A percentile compares a stretch with the other conserved stretches of the same genome.
Conservation (phyloP, 1,140 invertebrate species). For the Musca vetustissima region DNA sequence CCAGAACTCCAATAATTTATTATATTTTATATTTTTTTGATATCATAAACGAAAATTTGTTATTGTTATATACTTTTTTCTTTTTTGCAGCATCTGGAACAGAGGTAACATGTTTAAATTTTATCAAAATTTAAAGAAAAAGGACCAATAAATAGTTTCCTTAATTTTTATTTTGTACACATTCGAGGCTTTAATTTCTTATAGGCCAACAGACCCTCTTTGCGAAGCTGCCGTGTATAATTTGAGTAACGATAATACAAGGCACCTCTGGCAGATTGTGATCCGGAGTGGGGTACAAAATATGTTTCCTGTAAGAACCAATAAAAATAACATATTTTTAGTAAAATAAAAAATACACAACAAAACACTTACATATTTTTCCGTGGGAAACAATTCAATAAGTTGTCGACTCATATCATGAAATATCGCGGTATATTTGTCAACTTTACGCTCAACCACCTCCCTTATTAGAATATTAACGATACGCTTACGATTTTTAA, state of each 20-base stretch:
- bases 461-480: slow-evolving; percentile 4
- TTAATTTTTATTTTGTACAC: background rate
- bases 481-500: slow-evolving; percentile 18
- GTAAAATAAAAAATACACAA: too few relatives aligned
- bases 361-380: slow-evolving; percentile 11
- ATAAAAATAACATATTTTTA: background rate
- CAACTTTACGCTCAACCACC: background rate
- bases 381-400: slow-evolving; percentile 3
- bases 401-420: slow-evolving; percentile 5
- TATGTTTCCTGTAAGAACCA: slow-evolving; percentile 8
- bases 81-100: too few relatives aligned
- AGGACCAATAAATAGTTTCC: background rate
- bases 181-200: slow-evolving; percentile 1
- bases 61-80: too few relatives aligned
- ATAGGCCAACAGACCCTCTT: slow-evolving; percentile 6
- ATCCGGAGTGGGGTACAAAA: slow-evolving; percentile 3
- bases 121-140: too few relatives aligned
- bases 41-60: too few relatives aligned
- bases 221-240: slow-evolving; percentile 9
- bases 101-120: too few relatives aligned
- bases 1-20: too few relatives aligned
- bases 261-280: background rate
- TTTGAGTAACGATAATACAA: slow-evolving; percentile 17
- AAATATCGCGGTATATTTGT: slow-evolving; percentile 6
- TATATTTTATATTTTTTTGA: too few relatives aligned